Conservation (phyloP, 2,113 vertebrate species). For the Osmerus eperlanus region DNA sequence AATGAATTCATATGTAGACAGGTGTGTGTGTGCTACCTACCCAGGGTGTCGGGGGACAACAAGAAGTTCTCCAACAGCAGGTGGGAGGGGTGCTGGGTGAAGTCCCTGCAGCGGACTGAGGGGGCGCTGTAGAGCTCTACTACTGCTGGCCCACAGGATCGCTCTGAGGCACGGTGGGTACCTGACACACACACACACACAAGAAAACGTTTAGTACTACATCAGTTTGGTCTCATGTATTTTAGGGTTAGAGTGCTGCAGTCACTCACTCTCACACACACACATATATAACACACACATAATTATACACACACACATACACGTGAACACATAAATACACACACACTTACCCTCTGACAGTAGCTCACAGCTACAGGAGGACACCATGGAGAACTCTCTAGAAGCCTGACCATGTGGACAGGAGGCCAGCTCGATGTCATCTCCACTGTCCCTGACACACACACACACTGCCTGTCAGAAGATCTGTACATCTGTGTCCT, state of each 20-base stretch:
- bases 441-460: constrained; percentile 86
- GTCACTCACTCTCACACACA: too few species aligned
- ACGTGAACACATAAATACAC: too few species aligned
- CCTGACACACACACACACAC: constrained; percentile 51
- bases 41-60: constrained; percentile 80
- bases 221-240: too few species aligned
- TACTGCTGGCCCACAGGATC: constrained; percentile 51
- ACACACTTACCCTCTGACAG: constrained; percentile 82
- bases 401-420: constrained; percentile 80
- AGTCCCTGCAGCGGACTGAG: constrained; percentile 75
- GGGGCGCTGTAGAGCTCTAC: constrained; percentile 70
- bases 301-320: too few species aligned
- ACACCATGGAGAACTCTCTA: constrained; percentile 73
- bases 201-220: too few species aligned
- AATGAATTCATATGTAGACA: too few species aligned
- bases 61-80: constrained; percentile 89
- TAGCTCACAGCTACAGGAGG: constrained; percentile 93
- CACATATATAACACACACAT: too few species aligned
- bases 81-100: constrained; percentile 81
- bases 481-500: neutral
- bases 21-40: constrained; percentile 39
- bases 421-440: constrained; percentile 88
- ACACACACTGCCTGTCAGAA: constrained; percentile 36
- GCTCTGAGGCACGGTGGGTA: constrained; percentile 66
- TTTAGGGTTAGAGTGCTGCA: too few species aligned